phyloP scores from a whole-genome alignment of 2,113 vertebrate species.

The Potamarius usumacintae region DNA sequence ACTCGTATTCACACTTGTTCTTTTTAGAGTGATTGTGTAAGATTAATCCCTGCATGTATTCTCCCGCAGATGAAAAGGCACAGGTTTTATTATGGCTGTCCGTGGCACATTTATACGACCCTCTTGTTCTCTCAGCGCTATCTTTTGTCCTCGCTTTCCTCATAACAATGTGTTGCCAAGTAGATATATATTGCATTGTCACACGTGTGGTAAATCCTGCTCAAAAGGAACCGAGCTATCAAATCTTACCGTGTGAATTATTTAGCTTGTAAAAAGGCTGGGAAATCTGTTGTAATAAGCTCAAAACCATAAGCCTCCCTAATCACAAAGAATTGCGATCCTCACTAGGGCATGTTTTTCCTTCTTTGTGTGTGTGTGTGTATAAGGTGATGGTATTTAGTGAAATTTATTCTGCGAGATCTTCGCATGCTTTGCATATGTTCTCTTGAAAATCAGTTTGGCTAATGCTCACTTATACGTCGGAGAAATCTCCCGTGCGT shows the following conservation, averaged over 20 bases:
- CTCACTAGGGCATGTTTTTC: conserved; percentile 40
- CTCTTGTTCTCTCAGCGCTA: conserved; percentile 61
- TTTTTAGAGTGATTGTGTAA: conserved; percentile 50
- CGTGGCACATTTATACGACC: conserved; percentile 63
- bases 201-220: conserved; percentile 71
- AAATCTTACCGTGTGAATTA: conserved; percentile 71
- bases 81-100: conserved; percentile 68
- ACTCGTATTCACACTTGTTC: conserved; percentile 58
- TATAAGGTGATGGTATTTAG: conserved; percentile 57
- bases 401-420: conserved; percentile 42
- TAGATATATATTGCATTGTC: conserved; percentile 74
- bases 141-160: conserved; percentile 57
- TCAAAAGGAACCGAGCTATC: conserved; percentile 65
- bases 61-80: conserved; percentile 66
- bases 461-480: conserved; percentile 39
- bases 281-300: conserved; percentile 61
- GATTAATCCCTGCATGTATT: conserved; percentile 53
- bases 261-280: conserved; percentile 69
- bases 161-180: conserved; percentile 39
- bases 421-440: conserved; percentile 43
- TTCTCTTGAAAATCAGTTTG: conserved; percentile 41
- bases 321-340: conserved; percentile 46
- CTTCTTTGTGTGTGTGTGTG: conserved; percentile 19
- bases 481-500: conserved; percentile 32
- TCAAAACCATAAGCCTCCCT: conserved; percentile 46